Base-by-base conservation (phyloP, 2,797 vertebrate genomes). In the Moxostoma hubbsi region DNA sequence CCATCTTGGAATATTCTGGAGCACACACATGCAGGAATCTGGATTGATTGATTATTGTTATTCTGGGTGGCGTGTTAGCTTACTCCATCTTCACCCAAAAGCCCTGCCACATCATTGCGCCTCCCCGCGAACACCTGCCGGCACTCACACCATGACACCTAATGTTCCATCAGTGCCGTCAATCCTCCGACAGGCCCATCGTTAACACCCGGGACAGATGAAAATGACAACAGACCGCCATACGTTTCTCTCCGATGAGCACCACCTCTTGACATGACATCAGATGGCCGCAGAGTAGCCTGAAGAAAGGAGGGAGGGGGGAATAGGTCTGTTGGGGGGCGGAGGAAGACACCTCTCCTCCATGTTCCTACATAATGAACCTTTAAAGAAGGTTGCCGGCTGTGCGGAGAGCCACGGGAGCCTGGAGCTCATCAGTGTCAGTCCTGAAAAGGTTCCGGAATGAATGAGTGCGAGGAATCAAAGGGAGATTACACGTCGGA, bases 401-500 rank as follows among this genome's bases (percentile, higher is more conserved):
- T 74, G 72, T 36, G 66, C 36, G 5, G 76, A 92, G 93, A 93
- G 93, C 91, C 92, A 58, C 73, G 92, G 93, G 94, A 94, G 94
- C 95, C 94, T 94, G 94, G 78, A 92, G 96, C 97, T 97, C 97
- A 97, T 97, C 96, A 96, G 95, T 96, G 96, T 96, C 96, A 95
- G 92, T 93, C 94, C 94, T 97, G 96, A 98, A 97, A 98, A 96
- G 95, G 95, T 95, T 94, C 93, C 93, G 94, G 95, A 94, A 97
- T 97, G 96, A 97, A 98, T 97, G 96, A 96, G 95, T 93, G 93
- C 85, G 94, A 93, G 95, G 95, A 97, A 97, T 98, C 96, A 97
- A 98, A 97, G 96, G 95, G 94, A 97, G 97, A 98, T 97, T 98
- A 98, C 96, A 97, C 96, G 96, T 96, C 96, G 96, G 96, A 96